A percentile compares a stretch with the other conserved stretches of the same genome.
phyloP scores from a whole-genome alignment of 1,140 invertebrate genomes.

The Polyergus mexicanus region DNA sequence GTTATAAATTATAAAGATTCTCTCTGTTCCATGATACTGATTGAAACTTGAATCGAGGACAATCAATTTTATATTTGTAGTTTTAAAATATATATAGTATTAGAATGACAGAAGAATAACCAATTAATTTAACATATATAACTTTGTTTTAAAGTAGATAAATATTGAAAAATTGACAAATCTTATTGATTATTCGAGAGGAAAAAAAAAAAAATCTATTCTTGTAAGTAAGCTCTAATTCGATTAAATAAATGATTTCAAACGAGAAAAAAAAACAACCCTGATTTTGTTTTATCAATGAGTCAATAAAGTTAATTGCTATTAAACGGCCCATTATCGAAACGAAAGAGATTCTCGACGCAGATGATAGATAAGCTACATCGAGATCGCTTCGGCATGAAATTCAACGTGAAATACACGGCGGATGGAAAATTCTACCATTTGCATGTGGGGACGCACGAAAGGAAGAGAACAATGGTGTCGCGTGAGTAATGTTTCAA shows the following conservation, averaged over 20 bases:
- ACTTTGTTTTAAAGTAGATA: background rate
- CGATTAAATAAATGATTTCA: slow-evolving; percentile 1
- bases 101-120: background rate
- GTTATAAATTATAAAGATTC: background rate
- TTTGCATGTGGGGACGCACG: slow-evolving; percentile 51
- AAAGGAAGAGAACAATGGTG: slow-evolving; percentile 62
- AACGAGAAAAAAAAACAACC: background rate
- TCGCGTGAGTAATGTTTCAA: slow-evolving; percentile 68
- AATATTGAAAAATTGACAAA: background rate
- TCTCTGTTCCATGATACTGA: background rate
- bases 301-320: slow-evolving; percentile 61
- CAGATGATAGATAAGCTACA: slow-evolving; percentile 58
- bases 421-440: slow-evolving; percentile 55
- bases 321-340: slow-evolving; percentile 43
- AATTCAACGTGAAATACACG: slow-evolving; percentile 58
- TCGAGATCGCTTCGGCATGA: slow-evolving; percentile 59
- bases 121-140: background rate
- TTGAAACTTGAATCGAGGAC: background rate
- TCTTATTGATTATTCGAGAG: background rate
- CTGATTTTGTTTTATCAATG: slow-evolving; percentile 8
- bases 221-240: background rate
- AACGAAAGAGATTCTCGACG: slow-evolving; percentile 42
- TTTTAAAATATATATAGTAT: background rate
- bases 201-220: background rate
- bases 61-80: background rate